A percentile compares a stretch with the other conserved stretches of the same genome.
Evolutionary conservation across 2,797 vertebrate genomes (phyloP).

Genomic region (Karalla daura): DNA sequence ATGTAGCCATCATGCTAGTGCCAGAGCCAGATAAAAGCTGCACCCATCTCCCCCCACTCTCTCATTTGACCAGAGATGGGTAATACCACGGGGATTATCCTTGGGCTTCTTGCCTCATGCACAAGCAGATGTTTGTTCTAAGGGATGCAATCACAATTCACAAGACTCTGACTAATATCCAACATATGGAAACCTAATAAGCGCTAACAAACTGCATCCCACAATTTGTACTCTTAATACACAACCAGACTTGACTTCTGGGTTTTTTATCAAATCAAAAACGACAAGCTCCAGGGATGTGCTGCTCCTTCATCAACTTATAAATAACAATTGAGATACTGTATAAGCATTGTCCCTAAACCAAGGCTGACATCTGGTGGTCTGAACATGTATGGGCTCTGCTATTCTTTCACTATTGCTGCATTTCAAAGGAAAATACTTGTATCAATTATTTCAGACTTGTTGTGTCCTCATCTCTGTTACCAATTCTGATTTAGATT

Average conservation of each 20-base stretch:
- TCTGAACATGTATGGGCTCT: slow-evolving; percentile 1
- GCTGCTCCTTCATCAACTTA: slow-evolving; percentile 2
- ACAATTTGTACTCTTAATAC: slow-evolving; percentile 41
- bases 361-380: slow-evolving; percentile 79
- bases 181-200: slow-evolving; percentile 49
- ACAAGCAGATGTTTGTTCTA: slow-evolving; percentile 57
- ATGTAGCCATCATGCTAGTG: slow-evolving; percentile 37
- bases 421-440: background rate
- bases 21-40: slow-evolving; percentile 32
- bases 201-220: slow-evolving; percentile 30
- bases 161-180: slow-evolving; percentile 44
- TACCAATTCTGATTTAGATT: no score
- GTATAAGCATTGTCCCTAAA: slow-evolving; percentile 22
- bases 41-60: background rate
- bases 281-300: slow-evolving; percentile 12
- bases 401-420: background rate
- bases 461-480: no score
- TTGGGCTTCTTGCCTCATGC: slow-evolving; percentile 28
- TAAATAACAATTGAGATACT: background rate
- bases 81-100: slow-evolving; percentile 28
- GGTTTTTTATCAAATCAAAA: slow-evolving; percentile 19
- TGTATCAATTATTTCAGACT: no score
- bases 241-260: slow-evolving; percentile 33
- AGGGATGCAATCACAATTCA: slow-evolving; percentile 44
- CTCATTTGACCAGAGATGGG: slow-evolving; percentile 34